Base-by-base conservation (phyloP, 2,797 vertebrate genomes). In the Trichosurus vulpecula region DNA sequence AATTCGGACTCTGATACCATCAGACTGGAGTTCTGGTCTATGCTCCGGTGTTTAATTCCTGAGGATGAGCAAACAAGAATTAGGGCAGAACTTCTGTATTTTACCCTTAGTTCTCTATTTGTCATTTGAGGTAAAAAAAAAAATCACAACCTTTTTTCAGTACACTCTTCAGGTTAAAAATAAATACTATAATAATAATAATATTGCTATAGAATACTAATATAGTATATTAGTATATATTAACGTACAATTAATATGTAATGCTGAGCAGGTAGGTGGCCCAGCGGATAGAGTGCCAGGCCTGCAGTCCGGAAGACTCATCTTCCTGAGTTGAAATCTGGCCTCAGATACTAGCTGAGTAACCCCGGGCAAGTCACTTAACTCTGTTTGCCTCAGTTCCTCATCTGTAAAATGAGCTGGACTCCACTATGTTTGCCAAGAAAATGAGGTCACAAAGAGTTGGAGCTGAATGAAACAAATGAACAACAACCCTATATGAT, bases 1-100 rank as follows among this genome's bases (percentile, higher is more conserved):
- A 99, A 99, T 98, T 99, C 99, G 0, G 99, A 99, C 97, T 99
- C 99, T 0, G 99, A 99, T 98, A 99, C 99, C 99, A 99, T 99
- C 95, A 99, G 98, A 98, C 99, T 99, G 98, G 99, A 99, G 98
- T 99, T 99, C 98, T 99, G 99, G 98, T 99, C 99, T 0, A 99
- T 99, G 98, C 99, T 99, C 98, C 99, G 99, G 97, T 99, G 99
- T 97, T 99, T 99, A 97, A 99, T 99, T 94, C 99, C 99, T 99
- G 96, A 57, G 66, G 96, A 97, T n/a, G 91, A 94, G 94, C 93
- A 54, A 92, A 51, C 35, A 96, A 0, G 31, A 6, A 0, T 94
- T 41, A 56, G 19, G 61, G 52, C 35, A 57, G 30, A 29, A 13
- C 6, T 0, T 0, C 47, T 4, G 0, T 3, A 4, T 11, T 52